Evolutionary conservation across 2,797 vertebrate genomes (phyloP).

Genomic region (Zenarchopterus dispar): DNA sequence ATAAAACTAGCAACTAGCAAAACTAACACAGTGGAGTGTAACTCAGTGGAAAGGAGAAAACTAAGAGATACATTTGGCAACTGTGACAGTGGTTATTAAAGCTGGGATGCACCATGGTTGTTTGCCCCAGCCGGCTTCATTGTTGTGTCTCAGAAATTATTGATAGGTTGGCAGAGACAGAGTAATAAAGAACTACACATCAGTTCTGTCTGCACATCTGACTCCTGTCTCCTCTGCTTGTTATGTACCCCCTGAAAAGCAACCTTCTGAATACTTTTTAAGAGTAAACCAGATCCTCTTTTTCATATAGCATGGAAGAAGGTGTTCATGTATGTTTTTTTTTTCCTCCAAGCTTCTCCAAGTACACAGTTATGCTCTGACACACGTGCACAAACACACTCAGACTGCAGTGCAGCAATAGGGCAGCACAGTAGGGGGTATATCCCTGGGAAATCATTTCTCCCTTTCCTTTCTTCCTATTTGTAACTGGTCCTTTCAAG

Average conservation of each 20-base stretch:
- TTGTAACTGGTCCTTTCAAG: conserved; percentile 84
- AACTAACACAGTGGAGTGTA: conserved; percentile 38
- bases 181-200: conserved; percentile 66
- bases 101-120: conserved; percentile 58
- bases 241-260: conserved; percentile 32
- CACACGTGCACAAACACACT: conserved; percentile 32
- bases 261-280: conserved; percentile 40
- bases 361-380: conserved; percentile 22
- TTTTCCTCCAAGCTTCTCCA: conserved; percentile 1
- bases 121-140: conserved; percentile 62
- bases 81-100: conserved; percentile 74
- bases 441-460: conserved; percentile 79
- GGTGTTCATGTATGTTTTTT: conserved; percentile 20
- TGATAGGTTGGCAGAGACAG: conserved; percentile 63
- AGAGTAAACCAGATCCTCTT: conserved; percentile 33
- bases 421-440: conserved; percentile 74
- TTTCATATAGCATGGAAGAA: conserved; percentile 1
- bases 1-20: conserved; percentile 23
- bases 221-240: conserved; percentile 33
- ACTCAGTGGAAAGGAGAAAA: conserved; percentile 39
- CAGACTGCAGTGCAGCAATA: conserved; percentile 55
- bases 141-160: conserved; percentile 71
- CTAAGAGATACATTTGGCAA: conserved; percentile 60
- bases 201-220: conserved; percentile 38
- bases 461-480: conserved; percentile 76